These are phyloP conservation scores for Nymphalis io DNA, from an alignment of 1,140 invertebrate species.

Conservation along the genomic window DNA sequence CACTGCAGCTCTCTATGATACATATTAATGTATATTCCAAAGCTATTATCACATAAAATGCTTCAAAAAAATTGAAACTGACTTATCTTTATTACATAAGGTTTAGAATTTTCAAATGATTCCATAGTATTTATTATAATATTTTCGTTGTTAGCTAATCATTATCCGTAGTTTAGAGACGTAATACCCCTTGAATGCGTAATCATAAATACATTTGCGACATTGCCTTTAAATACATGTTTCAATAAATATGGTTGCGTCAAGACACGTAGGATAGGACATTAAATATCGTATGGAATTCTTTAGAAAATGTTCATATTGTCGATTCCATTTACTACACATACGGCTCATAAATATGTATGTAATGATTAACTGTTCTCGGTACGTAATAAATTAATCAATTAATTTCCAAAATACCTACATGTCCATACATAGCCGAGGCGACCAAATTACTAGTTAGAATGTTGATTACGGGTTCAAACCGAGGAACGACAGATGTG, in stretches of 20 bases:
- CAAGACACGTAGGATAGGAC: background rate
- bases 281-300: background rate
- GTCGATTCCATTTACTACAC: background rate
- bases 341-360: background rate
- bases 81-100: no score
- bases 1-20: no score
- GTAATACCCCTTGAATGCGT: background rate
- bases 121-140: no score
- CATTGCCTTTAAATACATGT: background rate
- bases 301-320: background rate
- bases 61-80: no score
- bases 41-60: no score
- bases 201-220: slow-evolving; percentile 1
- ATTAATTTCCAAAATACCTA: slow-evolving; percentile 1
- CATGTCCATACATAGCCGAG: background rate
- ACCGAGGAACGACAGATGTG: background rate
- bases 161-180: background rate
- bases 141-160: background rate
- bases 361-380: background rate
- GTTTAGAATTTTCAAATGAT: no score
- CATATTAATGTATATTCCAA: no score
- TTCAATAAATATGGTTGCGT: slow-evolving; percentile 8
- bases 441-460: background rate
- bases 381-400: background rate
- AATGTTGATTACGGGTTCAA: background rate